These are phyloP conservation scores for Odontophorus gujanensis DNA, from an alignment of 2,113 vertebrate species.

Conservation along the genomic window DNA sequence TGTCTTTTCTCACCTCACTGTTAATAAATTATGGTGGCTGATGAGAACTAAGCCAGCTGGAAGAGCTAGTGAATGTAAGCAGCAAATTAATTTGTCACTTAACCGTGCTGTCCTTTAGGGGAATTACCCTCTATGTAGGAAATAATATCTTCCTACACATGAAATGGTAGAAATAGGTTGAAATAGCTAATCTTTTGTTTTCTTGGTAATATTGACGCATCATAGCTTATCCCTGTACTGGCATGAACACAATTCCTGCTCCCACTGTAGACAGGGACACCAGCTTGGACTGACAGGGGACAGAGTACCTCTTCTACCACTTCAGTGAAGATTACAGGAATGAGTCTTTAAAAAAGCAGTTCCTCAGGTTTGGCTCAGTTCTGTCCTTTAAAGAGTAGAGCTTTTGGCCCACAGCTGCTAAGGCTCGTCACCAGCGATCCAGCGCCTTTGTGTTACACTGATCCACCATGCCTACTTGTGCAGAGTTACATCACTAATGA, in stretches of 20 bases:
- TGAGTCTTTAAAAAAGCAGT: not conserved
- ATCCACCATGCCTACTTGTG: not conserved
- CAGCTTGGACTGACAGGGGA: not conserved
- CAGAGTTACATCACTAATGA: not conserved
- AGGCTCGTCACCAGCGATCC: not conserved
- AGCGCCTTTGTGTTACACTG: not conserved
- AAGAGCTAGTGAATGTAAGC: slow-evolving; percentile 70
- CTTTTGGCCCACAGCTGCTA: not conserved
- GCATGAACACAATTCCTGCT: not conserved
- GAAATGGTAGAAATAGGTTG: not conserved
- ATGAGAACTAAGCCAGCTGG: slow-evolving; percentile 80
- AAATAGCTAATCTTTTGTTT: slow-evolving; percentile 29
- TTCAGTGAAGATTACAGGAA: not conserved
- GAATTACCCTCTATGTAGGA: slow-evolving; percentile 15
- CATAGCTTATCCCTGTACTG: not conserved
- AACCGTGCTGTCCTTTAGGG: slow-evolving; percentile 47
- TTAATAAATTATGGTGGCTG: slow-evolving; percentile 84
- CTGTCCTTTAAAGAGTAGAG: not conserved
- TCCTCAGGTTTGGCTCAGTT: not conserved
- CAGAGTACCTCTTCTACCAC: not conserved
- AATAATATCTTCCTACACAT: not conserved
- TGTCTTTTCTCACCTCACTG: slow-evolving; percentile 83
- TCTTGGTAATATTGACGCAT: not conserved
- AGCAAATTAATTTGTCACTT: slow-evolving; percentile 78
- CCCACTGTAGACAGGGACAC: not conserved